Base-by-base conservation (phyloP, 2,113 vertebrate genomes). In the Anhinga anhinga region DNA sequence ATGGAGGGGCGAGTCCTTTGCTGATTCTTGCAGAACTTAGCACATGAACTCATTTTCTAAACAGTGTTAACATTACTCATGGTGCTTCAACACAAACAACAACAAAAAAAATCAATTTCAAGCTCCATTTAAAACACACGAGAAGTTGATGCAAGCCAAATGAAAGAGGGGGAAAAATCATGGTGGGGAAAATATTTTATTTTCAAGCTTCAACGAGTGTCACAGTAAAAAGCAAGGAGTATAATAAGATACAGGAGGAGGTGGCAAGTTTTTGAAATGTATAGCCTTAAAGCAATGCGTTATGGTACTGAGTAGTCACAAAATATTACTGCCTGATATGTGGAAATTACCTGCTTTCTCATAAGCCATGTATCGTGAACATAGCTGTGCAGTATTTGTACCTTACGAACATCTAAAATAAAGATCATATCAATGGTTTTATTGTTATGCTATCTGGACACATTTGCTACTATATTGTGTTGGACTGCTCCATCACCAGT, bases 71-170 rank as follows among this genome's bases (percentile, higher is more conserved):
- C 53, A 7, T 76, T 61, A 63, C 29, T 70, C 80, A 55, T 70
- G 52, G 84, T 25, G 12, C 66, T 69, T 91, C 82, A 69, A 34
- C 40, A 36, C 58, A 40, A 66, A 66, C 23, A 85, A 15, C 78
- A n/a, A 25, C 8, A 61, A 85, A 40, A 94, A 76, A 42, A 55
- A 26, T 65, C 18, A 19, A 61, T 90, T 93, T 78, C 58, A 95
- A 95, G 44, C 66, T 80, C 44, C 34, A 2, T 92, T 93, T 81
- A 65, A 83, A 91, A 42, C 66, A 67, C 11, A 13, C 3, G 49
- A 11, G 19, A 44, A 70, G 38, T 56, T 59, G 32, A 52, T 83
- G 77, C 27, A 62, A 78, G 72, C 11, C 19, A 56, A 89, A 66
- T 53, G 52, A 38, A 67, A 77, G 52, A 55, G 66, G 27, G 45